Evolutionary conservation across 2,888 invertebrate species (phyloP), one percentile per base, ranked within the genome.

Genomic region (Catocala nupta): DNA sequence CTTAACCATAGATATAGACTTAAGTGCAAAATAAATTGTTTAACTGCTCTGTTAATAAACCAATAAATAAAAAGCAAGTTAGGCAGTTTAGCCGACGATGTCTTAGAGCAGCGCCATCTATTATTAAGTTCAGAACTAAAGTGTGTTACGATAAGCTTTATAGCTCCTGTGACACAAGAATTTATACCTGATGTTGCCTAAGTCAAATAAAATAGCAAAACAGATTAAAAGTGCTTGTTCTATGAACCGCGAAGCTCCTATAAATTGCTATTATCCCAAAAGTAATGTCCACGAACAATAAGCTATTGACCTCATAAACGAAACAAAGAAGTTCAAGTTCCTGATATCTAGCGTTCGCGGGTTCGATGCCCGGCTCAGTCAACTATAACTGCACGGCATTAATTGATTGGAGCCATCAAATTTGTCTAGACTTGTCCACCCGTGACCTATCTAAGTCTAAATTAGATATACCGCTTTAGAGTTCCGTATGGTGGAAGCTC

Each of bases 401-500:
- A 91, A 91, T 91, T 90, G 86, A 90, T 91, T 88, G 80, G 67
- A 64, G 71, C 80, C 82, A 85, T 82, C 77, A 81, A 85, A 82
- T 83, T 83, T 70, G 78, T 77, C 89, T 90, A 88, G 90, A 85
- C 82, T 81, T 77, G 79, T 65, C 81, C 79, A 80, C 78, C 82
- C 88, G 86, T 88, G 88, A 88, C 86, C 81, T 84, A 82, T 84
- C 86, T 87, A 85, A 86, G 79, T 77, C 36, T 52, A 71, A 80
- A 83, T 84, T 81, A 71, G 78, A 72, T 71, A 70, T 48, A 12
- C 39, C 0, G 42, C 43, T 49, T 67, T 64, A 65, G 52, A 59
- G 59, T 63, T 63, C 61, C 54, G 12, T 49, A 25, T 25, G 25
- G 25, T 25, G 25, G 25, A 1, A 25, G 4, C 25, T 25, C 25